A percentile compares a stretch with the other conserved stretches of the same genome.
phyloP scores from a whole-genome alignment of 2,797 vertebrate genomes.

The Peromyscus eremicus region DNA sequence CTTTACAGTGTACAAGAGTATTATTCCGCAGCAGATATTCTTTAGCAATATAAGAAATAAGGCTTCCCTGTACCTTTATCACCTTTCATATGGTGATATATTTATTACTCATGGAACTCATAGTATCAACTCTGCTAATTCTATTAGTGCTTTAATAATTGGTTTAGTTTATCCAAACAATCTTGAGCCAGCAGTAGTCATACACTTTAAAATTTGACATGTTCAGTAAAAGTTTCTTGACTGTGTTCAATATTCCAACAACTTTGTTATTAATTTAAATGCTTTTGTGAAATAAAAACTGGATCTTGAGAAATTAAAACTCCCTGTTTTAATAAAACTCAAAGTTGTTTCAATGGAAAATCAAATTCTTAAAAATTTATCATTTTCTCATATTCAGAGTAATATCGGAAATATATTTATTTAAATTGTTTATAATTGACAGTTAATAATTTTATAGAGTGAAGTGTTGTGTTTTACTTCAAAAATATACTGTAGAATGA shows the following conservation, averaged over 20 bases:
- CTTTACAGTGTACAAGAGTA: no score
- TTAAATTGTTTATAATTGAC: not conserved
- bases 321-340: not conserved
- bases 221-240: not conserved
- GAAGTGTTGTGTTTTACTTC: not conserved
- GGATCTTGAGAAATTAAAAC: not conserved
- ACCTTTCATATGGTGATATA: not conserved
- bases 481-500: not conserved
- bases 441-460: not conserved
- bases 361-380: not conserved
- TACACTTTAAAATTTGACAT: not conserved
- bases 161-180: constrained; percentile 25
- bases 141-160: not conserved
- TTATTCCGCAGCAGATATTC: not conserved
- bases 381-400: not conserved
- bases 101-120: not conserved
- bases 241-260: not conserved
- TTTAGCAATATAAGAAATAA: not conserved
- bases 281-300: not conserved
- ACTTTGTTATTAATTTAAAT: not conserved
- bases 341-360: not conserved
- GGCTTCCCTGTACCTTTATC: not conserved
- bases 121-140: not conserved
- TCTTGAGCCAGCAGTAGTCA: not conserved
- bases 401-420: no score